phyloP scores from a whole-genome alignment of 2,888 invertebrate genomes.

The Mylabris sibirica region DNA sequence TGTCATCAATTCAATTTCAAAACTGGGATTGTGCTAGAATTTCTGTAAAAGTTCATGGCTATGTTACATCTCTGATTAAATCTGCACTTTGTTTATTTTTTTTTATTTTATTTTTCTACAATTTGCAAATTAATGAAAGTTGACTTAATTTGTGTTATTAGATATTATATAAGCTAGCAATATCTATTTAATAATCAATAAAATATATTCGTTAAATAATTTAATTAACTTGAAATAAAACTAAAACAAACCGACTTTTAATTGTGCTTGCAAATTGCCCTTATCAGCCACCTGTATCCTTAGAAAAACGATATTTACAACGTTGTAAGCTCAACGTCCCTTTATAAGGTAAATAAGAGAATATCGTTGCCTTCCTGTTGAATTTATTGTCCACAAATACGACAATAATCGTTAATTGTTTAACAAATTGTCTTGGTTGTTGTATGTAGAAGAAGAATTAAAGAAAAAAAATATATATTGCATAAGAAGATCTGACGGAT shows the following conservation, averaged over 20 bases:
- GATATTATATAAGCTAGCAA: neutral
- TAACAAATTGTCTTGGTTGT: neutral
- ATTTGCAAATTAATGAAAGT: constrained; percentile 3
- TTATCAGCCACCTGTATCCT: constrained; percentile 11
- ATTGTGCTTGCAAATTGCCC: neutral
- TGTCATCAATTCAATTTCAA: neutral
- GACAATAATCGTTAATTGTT: neutral
- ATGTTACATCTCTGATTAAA: neutral
- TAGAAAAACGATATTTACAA: neutral
- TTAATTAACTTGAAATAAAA: no score
- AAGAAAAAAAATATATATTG: constrained; percentile 33
- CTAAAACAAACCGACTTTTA: no score
- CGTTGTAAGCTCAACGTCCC: neutral
- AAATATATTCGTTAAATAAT: no score
- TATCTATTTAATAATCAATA: neutral
- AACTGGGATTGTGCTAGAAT: neutral
- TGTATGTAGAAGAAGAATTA: neutral
- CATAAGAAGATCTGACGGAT: constrained; percentile 47
- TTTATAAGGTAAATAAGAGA: neutral
- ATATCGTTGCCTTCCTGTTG: neutral
- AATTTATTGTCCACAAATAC: neutral
- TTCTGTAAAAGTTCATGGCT: constrained; percentile 5
- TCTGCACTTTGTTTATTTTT: neutral
- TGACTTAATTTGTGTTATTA: neutral
- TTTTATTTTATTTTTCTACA: neutral